Base-by-base conservation (phyloP, 2,113 vertebrate species). In the Colius striatus region DNA sequence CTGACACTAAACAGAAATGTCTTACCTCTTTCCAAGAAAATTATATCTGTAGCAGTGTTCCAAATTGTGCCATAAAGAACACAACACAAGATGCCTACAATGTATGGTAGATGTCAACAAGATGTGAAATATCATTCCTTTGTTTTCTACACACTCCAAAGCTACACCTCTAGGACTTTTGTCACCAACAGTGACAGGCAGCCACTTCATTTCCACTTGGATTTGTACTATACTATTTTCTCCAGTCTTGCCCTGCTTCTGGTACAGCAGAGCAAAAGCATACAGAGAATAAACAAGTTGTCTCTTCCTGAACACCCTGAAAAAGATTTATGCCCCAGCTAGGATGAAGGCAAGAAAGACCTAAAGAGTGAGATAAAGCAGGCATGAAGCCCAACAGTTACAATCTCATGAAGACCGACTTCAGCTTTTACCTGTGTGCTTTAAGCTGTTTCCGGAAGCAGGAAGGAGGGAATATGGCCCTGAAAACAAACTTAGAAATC, bases 211-310 rank as follows among this genome's bases (percentile, higher is more conserved):
- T 48, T 45, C 50, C 30, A 23, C n/a, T 17, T 57, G 17, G 25
- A 77, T 71, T 84, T 87, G 26, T 30, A 41, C 30, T 21, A 16
- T 1, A 5, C 23, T 18, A 11, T 76, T 92, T 83, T 66, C 75
- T 62, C 79, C 76, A 18, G 60, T n/a, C 36, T 51, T 92, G 51
- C 25, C 68, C 80, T 92, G 74, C 55, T 51, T 89, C 86, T 57
- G 45, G 50, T 47, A 68, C 36, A 70, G n/a, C 36, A 70, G 60
- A 55, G 47, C 55, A 77, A 72, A 91, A 87, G 7, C 10, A 34
- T 6, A 4, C 7, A 19, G 15, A 67, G 15, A 60, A 82, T 55
- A 87, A 84, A 67, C 27, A 79, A 60, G 17, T 36, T 84, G 17
- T 34, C 18, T 84, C 27, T 50, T 9, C 3, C n/a, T 26, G 19